Percentiles rank a stretch among this genome's conserved stretches.
Conservation (phyloP, 2,797 vertebrate species). For the Takifugu ocellatus region DNA sequence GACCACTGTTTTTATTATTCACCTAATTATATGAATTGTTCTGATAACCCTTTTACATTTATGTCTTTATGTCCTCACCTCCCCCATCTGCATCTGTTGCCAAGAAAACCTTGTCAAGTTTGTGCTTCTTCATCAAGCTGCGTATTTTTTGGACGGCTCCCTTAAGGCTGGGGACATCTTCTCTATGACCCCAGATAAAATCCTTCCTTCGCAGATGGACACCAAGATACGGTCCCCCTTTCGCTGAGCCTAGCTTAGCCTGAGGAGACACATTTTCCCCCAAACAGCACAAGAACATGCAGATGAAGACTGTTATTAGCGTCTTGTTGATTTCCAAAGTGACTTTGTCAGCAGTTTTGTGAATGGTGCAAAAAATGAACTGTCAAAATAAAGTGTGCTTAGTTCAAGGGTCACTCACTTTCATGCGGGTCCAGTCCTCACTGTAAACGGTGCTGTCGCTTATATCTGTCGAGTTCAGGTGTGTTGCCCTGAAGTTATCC, state of each 20-base stretch:
- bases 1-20: background rate
- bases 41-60: background rate
- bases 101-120: constrained; percentile 85
- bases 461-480: constrained; percentile 86
- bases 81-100: constrained; percentile 89
- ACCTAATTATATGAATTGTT: no score
- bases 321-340: no score
- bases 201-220: constrained; percentile 93
- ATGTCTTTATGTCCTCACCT: constrained; percentile 64
- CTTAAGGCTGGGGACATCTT: constrained; percentile 90
- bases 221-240: constrained; percentile 87
- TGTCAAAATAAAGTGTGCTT: background rate
- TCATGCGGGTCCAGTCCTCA: constrained; percentile 93
- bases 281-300: no score
- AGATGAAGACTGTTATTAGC: no score
- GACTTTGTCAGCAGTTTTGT: no score
- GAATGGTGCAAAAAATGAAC: no score
- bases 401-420: constrained; percentile 65
- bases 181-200: constrained; percentile 96
- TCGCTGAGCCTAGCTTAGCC: constrained; percentile 81
- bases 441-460: constrained; percentile 78
- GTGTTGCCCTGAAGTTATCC: constrained; percentile 81
- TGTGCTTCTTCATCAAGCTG: constrained; percentile 82
- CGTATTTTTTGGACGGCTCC: constrained; percentile 85
- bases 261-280: constrained; percentile 33